Conservation (phyloP, 2,113 vertebrate genomes). For the Protobothrops mucrosquamatus region DNA sequence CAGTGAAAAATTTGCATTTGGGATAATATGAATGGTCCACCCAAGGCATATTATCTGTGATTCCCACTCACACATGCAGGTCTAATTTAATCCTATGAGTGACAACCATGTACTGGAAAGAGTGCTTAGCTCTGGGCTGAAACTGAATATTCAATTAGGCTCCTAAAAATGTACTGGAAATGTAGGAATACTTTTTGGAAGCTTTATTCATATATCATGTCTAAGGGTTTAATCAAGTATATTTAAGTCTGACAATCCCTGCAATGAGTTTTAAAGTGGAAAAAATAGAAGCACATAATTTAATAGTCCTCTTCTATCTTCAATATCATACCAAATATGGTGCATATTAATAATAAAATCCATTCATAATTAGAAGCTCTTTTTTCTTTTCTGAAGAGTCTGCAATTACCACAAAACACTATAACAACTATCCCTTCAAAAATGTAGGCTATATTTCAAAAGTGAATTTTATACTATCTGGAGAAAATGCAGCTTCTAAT, state of each 20-base stretch:
- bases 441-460: background rate
- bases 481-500: conserved; percentile 8
- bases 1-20: background rate
- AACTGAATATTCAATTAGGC: no score
- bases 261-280: no score
- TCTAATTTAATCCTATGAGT: no score
- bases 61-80: background rate
- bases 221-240: no score
- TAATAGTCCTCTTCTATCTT: conserved; percentile 19
- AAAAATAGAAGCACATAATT: background rate
- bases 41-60: background rate
- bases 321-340: conserved; percentile 14
- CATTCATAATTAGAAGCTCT: conserved; percentile 30
- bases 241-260: no score
- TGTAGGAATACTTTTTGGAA: no score
- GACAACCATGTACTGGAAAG: no score
- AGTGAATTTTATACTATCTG: background rate
- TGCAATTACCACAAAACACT: background rate
- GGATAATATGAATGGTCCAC: background rate
- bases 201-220: no score
- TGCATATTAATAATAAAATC: conserved; percentile 26
- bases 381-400: background rate
- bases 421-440: background rate
- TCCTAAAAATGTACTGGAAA: no score
- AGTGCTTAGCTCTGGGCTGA: no score